Evolutionary conservation across 1,140 invertebrate species (phyloP), one percentile per base, ranked within the genome.

Genomic region (Anoplolepis gracilipes): DNA sequence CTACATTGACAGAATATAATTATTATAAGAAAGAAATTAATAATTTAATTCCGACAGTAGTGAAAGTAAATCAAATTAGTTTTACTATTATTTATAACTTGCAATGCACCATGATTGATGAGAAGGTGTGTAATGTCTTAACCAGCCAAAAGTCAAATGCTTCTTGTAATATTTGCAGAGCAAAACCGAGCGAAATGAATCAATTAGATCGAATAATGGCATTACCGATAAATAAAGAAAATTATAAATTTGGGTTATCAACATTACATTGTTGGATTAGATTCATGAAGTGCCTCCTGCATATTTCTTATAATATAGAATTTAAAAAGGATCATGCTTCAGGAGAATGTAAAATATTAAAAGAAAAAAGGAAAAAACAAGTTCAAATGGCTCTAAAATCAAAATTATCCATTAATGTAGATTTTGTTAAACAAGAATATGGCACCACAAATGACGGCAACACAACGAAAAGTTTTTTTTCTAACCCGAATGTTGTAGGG

Each of bases 161-260:
- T 3, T 36, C 36, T 49, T 49, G n/a, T 4, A 49, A 16, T 49
- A 49, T 49, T 16, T 16, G 3, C 16, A 13, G 1, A 11, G 46
- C 46, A 13, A 49, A 16, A 49, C 46, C 46, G 11, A 49, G 11
- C 46, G 46, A 16, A 16, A 49, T 49, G 13, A 13, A 49, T 49
- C 1, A 49, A 16, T 49, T 49, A 49, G 36, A 36, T 36, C 36
- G 16, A 49, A 49, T 49, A 49, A 49, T 11, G 46, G 16, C 13
- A 49, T 49, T 49, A 19, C 11, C 46, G 46, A 16, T 16, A 49
- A 49, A 49, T 49, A 49, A 49, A 49, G 46, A 49, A 49, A 16
- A 46, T 46, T 70, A 70, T 49, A 49, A 70, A 53, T 70, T 49
- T 49, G 67, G 39, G 13, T 49, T 53, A n/a, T 70, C 67, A 13